These are phyloP conservation scores for Euglossa dilemma DNA, from an alignment of 1,140 invertebrate genomes.

Conservation along the genomic window DNA sequence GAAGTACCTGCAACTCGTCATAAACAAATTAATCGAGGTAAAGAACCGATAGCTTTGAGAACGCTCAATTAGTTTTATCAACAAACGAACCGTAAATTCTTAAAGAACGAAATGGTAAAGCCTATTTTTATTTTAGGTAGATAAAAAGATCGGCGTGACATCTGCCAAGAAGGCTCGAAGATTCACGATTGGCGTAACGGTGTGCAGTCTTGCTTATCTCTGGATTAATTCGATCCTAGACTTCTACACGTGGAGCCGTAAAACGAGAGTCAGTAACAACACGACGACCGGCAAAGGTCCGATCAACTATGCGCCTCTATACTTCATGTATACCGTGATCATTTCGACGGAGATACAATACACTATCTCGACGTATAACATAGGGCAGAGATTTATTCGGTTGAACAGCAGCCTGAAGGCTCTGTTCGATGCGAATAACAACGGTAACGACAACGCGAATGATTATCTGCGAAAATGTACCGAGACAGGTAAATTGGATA, in stretches of 20 bases:
- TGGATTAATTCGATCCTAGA: slow-evolving; percentile 70
- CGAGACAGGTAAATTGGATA: slow-evolving; percentile 69
- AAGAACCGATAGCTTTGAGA: neutral
- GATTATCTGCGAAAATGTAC: slow-evolving; percentile 72
- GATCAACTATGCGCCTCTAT: slow-evolving; percentile 78
- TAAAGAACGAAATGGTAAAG: too few relatives aligned
- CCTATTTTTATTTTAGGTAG: slow-evolving; percentile 70
- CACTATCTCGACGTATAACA: slow-evolving; percentile 73
- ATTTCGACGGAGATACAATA: slow-evolving; percentile 77
- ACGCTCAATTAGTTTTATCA: neutral
- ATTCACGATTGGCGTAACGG: slow-evolving; percentile 63
- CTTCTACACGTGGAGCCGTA: slow-evolving; percentile 69
- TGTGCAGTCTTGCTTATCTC: slow-evolving; percentile 61
- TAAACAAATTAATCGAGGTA: slow-evolving; percentile 75
- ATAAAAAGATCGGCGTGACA: slow-evolving; percentile 68
- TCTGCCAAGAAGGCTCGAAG: slow-evolving; percentile 66
- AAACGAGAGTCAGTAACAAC: slow-evolving; percentile 58
- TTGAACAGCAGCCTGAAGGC: slow-evolving; percentile 75
- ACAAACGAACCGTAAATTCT: neutral
- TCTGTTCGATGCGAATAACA: slow-evolving; percentile 58
- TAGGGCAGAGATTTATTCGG: slow-evolving; percentile 74
- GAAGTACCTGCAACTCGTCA: slow-evolving; percentile 70
- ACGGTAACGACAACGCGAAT: slow-evolving; percentile 46
- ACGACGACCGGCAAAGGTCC: slow-evolving; percentile 74
- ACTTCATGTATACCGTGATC: slow-evolving; percentile 78